phyloP scores from a whole-genome alignment of 2,113 vertebrate genomes.

The Dasypus novemcinctus region DNA sequence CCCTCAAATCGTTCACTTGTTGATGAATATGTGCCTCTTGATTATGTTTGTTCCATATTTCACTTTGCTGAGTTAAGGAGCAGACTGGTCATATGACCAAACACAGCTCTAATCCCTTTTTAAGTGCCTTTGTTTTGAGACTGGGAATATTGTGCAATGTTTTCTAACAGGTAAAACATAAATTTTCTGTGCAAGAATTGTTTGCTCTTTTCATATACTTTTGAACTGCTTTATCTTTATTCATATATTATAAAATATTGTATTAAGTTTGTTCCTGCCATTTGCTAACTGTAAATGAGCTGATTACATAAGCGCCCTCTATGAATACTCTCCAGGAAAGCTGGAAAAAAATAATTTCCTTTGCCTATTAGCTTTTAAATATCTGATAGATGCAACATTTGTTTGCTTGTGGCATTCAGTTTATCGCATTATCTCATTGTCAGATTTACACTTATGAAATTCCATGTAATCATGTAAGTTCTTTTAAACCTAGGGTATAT shows the following conservation, averaged over 20 bases:
- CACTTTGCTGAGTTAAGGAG: background rate
- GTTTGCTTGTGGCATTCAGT: conserved; percentile 23
- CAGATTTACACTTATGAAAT: conserved; percentile 49
- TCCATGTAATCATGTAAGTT: background rate
- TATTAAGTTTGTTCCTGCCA: background rate
- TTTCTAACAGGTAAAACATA: background rate
- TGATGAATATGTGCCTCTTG: background rate
- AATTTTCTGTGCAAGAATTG: background rate
- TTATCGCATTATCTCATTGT: background rate
- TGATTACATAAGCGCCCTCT: background rate
- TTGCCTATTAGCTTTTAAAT: conserved; percentile 36
- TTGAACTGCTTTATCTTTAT: conserved; percentile 14
- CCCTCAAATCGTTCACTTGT: background rate
- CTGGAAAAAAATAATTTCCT: conserved; percentile 13
- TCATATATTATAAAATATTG: conserved; percentile 16
- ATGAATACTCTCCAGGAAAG: background rate
- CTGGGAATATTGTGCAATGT: background rate
- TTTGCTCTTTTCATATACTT: background rate
- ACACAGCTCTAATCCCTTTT: background rate
- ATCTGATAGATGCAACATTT: background rate
- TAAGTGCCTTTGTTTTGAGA: background rate
- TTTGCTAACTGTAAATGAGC: conserved; percentile 43
- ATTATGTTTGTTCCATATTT: background rate
- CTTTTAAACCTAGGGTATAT: background rate
- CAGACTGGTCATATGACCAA: background rate